These are phyloP conservation scores for Synodontis membranacea DNA, from an alignment of 2,113 vertebrate species.

Conservation along the genomic window DNA sequence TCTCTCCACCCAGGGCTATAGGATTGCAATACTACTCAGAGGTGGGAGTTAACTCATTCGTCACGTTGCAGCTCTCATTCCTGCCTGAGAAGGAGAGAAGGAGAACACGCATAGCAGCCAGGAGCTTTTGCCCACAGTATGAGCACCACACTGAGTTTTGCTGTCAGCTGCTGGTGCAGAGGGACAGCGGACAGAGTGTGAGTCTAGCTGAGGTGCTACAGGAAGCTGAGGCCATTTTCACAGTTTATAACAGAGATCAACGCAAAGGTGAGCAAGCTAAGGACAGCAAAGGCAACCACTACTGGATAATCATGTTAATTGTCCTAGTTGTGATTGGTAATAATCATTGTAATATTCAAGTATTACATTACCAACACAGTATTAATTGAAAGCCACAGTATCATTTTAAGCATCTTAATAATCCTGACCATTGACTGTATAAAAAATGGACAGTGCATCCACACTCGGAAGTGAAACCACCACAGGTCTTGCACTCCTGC, in stretches of 20 bases:
- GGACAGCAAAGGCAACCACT: neutral
- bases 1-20: slow-evolving; percentile 69
- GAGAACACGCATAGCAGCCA: slow-evolving; percentile 73
- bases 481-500: too few species aligned
- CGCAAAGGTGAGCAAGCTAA: slow-evolving; percentile 57
- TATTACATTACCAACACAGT: neutral
- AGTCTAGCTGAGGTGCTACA: slow-evolving; percentile 87
- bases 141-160: slow-evolving; percentile 78
- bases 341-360: neutral
- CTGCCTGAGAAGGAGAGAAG: slow-evolving; percentile 73
- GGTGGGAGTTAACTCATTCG: slow-evolving; percentile 82
- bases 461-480: too few species aligned
- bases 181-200: slow-evolving; percentile 77
- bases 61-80: slow-evolving; percentile 81
- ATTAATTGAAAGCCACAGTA: neutral
- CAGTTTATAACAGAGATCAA: slow-evolving; percentile 81
- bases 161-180: slow-evolving; percentile 77
- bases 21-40: slow-evolving; percentile 75
- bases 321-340: neutral
- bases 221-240: slow-evolving; percentile 77
- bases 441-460: too few species aligned
- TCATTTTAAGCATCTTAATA: neutral
- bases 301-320: neutral
- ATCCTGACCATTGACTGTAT: neutral
- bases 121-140: slow-evolving; percentile 88